Evolutionary conservation across 2,797 vertebrate species (phyloP), one percentile per base, ranked within the genome.

Genomic region (Scolopax bukidnonensis): DNA sequence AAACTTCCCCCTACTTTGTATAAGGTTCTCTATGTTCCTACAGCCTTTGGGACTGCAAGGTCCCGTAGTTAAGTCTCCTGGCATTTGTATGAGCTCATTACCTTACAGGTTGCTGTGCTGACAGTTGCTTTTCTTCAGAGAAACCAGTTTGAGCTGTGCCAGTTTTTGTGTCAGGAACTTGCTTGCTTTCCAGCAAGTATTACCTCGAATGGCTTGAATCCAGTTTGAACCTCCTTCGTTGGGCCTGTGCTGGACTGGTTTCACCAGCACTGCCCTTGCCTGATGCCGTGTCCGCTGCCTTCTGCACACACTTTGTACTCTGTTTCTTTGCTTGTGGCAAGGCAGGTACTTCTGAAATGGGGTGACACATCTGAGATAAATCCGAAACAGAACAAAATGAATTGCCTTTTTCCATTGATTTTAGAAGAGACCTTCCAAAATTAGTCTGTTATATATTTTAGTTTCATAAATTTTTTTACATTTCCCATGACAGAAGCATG

Each of bases 81-180:
- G 75, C 76, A 90, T 94, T 82, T 53, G 20, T 56, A 90, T 57
- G 50, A 93, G 73, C 73, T 96, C 87, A 76, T 95, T 96, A 79
- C 45, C 36, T 51, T 83, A 45, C 41, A 82, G 38, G 30, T 36
- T 50, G 48, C 84, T 79, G 43, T 77, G 28, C 90, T 91, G 87
- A 47, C 13, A 61, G 33, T 67, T 95, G 61, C 36, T 32, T 75
- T 93, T 41, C 56, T 95, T 93, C 65, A 57, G 43, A 71, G 60
- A 74, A 94, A 36, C 48, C 17, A 8, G 50, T 81, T 40, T 74
- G 76, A 95, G 40, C 68, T 64, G 41, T 18, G 30, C 48, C 71
- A 48, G 28, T 20, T 82, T 71, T 45, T 57, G 24, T 51, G 60
- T 61, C 15, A 59, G 45, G 63, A 75, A 7, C 30, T 19, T 24